These are phyloP conservation scores for Steinernema scapterisci DNA, from an alignment of 2,888 invertebrate genomes.

Conservation along the genomic window DNA sequence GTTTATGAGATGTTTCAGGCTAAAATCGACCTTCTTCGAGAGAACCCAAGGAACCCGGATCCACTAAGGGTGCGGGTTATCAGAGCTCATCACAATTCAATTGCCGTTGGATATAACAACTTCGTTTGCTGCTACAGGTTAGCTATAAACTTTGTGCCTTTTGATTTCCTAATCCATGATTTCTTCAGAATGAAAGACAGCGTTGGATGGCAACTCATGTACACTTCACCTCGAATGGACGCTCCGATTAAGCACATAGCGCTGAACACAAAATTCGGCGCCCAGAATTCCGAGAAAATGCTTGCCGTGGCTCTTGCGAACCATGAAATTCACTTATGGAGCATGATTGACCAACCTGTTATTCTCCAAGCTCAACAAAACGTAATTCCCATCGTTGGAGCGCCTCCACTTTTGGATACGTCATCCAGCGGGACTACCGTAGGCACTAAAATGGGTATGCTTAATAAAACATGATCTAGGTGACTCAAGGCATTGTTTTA, in stretches of 20 bases:
- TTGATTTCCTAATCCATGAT: not conserved
- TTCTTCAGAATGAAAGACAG: conserved; percentile 83
- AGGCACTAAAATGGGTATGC: conserved; percentile 36
- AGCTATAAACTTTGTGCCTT: not conserved
- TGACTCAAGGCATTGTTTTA: conserved; percentile 37
- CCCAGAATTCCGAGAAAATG: conserved; percentile 61
- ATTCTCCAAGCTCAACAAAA: not conserved
- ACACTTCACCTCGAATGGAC: conserved; percentile 89
- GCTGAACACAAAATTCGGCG: conserved; percentile 75
- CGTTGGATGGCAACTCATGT: conserved; percentile 92
- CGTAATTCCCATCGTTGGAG: conserved; percentile 3
- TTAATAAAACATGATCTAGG: no score
- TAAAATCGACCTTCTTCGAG: not conserved
- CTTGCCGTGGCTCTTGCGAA: conserved; percentile 59
- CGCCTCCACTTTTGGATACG: conserved; percentile 1
- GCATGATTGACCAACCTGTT: conserved; percentile 74
- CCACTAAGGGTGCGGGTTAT: conserved; percentile 87
- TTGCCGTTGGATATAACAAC: conserved; percentile 92
- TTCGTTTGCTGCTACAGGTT: conserved; percentile 91
- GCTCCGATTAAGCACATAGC: conserved; percentile 87
- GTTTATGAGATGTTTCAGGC: conserved; percentile 5
- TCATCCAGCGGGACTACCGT: conserved; percentile 68
- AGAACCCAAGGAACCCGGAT: conserved; percentile 73
- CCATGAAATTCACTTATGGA: conserved; percentile 56
- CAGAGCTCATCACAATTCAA: conserved; percentile 96